Evolutionary conservation across 2,888 invertebrate species (phyloP).

Genomic region (Lasius fuliginosus): DNA sequence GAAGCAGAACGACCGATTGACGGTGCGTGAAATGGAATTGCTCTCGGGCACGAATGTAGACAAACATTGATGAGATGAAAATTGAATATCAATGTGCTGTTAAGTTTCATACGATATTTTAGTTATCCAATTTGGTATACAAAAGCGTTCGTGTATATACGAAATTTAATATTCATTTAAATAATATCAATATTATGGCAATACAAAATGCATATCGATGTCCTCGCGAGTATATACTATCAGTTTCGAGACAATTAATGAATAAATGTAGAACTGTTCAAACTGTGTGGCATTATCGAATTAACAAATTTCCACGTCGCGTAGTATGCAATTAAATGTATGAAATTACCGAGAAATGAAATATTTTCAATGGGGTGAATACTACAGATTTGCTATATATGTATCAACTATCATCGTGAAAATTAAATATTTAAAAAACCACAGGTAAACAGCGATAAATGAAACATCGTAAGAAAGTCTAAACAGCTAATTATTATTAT

Average conservation of each 20-base stretch:
- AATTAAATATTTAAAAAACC: constrained; percentile 6
- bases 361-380: background rate
- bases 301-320: constrained; percentile 18
- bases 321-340: background rate
- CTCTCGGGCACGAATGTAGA: background rate
- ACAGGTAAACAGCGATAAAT: background rate
- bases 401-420: background rate
- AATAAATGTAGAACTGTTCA: background rate
- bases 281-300: background rate
- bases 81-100: constrained; percentile 29
- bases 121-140: constrained; percentile 28
- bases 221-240: background rate
- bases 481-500: background rate
- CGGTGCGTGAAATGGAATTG: constrained; percentile 7
- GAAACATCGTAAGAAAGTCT: background rate
- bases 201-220: constrained; percentile 7
- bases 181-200: constrained; percentile 21
- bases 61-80: background rate
- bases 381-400: background rate
- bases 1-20: constrained; percentile 12
- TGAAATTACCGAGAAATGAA: background rate
- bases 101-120: constrained; percentile 11
- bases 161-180: constrained; percentile 48
- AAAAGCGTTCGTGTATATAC: constrained; percentile 31
- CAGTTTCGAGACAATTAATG: constrained; percentile 13